These are phyloP conservation scores for Morone chrysops DNA, from an alignment of 2,113 vertebrate genomes.

Conservation along the genomic window DNA sequence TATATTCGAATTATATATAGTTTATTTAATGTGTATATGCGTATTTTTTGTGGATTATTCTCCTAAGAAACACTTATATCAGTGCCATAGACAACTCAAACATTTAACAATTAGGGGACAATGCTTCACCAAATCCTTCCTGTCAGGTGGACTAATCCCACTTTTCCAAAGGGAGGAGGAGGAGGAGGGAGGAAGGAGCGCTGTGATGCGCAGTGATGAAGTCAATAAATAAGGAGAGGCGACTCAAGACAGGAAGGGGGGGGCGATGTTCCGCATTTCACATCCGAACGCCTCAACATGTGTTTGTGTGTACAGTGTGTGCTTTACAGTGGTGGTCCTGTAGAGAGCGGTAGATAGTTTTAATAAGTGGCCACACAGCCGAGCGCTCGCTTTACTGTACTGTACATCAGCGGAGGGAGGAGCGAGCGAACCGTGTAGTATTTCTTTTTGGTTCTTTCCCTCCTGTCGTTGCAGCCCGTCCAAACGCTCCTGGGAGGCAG, in stretches of 20 bases:
- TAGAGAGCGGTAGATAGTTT: conserved; percentile 85
- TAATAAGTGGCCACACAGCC: conserved; percentile 50
- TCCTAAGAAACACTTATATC: too few relatives aligned
- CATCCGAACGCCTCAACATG: neutral
- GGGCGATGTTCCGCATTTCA: conserved; percentile 14
- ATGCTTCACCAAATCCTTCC: neutral
- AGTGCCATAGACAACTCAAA: too few relatives aligned
- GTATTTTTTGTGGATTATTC: neutral
- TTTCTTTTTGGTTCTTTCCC: conserved; percentile 78
- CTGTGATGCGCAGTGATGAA: conserved; percentile 12
- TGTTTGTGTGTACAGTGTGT: conserved; percentile 39
- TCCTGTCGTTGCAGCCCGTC: conserved; percentile 76
- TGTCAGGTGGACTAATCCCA: conserved; percentile 32
- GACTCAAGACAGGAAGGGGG: neutral
- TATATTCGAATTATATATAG: too few relatives aligned
- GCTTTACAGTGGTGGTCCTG: conserved; percentile 80
- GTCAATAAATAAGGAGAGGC: conserved; percentile 62
- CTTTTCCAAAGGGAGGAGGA: neutral
- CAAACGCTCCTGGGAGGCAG: conserved; percentile 70
- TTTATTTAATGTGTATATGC: too few relatives aligned
- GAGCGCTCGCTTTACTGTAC: conserved; percentile 64
- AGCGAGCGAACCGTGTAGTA: conserved; percentile 80
- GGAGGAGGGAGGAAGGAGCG: neutral
- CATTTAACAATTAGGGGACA: too few relatives aligned
- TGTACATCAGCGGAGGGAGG: conserved; percentile 82